Evolutionary conservation across 2,888 invertebrate genomes (phyloP).

Genomic region (Neocrepidodera transversa): DNA sequence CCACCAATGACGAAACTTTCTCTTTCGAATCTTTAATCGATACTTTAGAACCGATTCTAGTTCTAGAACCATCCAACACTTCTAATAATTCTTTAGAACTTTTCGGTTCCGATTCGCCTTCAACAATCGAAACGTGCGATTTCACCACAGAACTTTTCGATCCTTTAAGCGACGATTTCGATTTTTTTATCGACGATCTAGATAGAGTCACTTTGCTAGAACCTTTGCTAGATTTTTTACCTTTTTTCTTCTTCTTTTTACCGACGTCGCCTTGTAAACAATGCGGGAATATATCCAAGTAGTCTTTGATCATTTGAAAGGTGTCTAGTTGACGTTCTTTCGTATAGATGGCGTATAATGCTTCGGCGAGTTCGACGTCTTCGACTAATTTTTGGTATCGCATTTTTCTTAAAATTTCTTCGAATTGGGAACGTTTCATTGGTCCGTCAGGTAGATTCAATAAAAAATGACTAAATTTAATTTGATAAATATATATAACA

Average conservation of each 20-base stretch:
- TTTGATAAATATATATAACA: too few species aligned
- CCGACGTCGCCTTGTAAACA: not conserved
- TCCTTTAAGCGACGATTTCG: not conserved
- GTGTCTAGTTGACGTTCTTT: not conserved
- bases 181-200: not conserved
- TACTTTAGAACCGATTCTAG: not conserved
- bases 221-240: not conserved
- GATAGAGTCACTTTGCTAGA: not conserved
- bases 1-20: not conserved
- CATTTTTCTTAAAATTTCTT: not conserved
- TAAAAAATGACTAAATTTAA: constrained; percentile 4
- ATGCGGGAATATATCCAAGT: not conserved
- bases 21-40: not conserved
- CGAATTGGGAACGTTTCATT: not conserved
- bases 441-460: not conserved
- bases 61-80: too few species aligned
- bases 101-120: too few species aligned
- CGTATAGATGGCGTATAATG: not conserved
- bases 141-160: not conserved
- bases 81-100: too few species aligned
- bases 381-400: not conserved
- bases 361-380: not conserved
- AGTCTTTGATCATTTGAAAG: not conserved
- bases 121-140: not conserved
- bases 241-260: too few species aligned